Percentiles rank a stretch among this genome's conserved stretches.
Evolutionary conservation across 2,888 invertebrate species (phyloP).

Genomic region (Phyto melanocephala): DNA sequence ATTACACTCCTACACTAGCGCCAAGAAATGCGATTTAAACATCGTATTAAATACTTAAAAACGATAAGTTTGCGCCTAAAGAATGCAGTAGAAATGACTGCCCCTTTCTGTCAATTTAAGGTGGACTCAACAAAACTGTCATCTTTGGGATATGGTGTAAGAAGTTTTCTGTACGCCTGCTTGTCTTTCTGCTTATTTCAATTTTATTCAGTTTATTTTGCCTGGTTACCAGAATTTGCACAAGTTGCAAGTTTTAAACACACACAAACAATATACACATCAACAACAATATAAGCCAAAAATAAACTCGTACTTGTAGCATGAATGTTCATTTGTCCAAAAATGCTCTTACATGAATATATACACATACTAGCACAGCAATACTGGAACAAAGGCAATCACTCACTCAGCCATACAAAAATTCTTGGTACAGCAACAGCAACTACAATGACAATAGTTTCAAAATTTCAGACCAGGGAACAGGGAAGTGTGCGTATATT

Average conservation of each 20-base stretch:
- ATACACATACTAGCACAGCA: neutral
- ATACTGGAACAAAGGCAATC: conserved; percentile 4
- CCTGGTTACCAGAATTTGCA: conserved; percentile 57
- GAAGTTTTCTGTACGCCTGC: conserved; percentile 2
- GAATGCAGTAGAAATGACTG: too few species aligned
- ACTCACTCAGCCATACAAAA: conserved; percentile 6
- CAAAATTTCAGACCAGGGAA: neutral
- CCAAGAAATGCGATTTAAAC: too few species aligned
- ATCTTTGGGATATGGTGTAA: conserved; percentile 45
- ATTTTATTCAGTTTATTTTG: conserved; percentile 59
- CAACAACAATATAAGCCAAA: conserved; percentile 25
- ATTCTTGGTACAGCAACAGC: neutral
- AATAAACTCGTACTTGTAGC: conserved; percentile 35
- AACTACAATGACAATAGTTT: conserved; percentile 39
- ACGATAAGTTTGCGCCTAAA: too few species aligned
- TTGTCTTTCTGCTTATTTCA: conserved; percentile 32
- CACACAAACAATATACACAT: neutral
- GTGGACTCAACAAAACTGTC: too few species aligned
- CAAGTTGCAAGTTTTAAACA: conserved; percentile 49
- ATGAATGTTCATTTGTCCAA: conserved; percentile 49
- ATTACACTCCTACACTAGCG: too few species aligned
- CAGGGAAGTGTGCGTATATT: neutral
- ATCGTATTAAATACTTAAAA: too few species aligned
- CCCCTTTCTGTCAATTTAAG: too few species aligned
- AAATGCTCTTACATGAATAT: neutral